Base-by-base conservation (phyloP, 2,113 vertebrate genomes). In the Centrocercus urophasianus region DNA sequence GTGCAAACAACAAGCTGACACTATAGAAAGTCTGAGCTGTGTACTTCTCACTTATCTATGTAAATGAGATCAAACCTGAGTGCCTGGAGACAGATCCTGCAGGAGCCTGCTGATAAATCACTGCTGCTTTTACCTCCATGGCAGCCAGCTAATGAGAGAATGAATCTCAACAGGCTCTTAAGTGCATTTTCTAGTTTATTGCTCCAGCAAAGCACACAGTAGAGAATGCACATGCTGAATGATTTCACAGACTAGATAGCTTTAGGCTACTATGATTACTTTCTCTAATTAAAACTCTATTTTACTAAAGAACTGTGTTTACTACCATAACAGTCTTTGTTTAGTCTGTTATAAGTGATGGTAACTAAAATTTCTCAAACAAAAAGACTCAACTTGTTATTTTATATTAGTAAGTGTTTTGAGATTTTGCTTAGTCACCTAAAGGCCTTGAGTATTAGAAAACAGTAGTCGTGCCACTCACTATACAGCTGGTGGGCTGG, bases 221-320 rank as follows among this genome's bases (percentile, higher is more conserved):
- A 81, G 80, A 93, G 77, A 78, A 91, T 60, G 71, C 32, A 85
- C 50, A 77, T 57, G 80, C 32, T 76, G 57, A 88, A 80, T 52
- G 30, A 82, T 73, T 91, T 71, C 52, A 59, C 8, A 50, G 69
- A 91, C 88, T 74, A 56, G 75, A 93, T 40, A 74, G 80, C 72
- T 88, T 93, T 92, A 86, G 93, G 89, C 50, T 65, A 20, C 42
- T 88, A 82, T 89, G 73, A 88, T 82, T 94, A 85, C 20, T 57
- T 70, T 91, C 74, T 71, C 77, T 88, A 97, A 96, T 93, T 95
- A 94, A 95, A 95, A 87, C 34, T 88, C 50, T 66, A 54, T 54
- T 90, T 96, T 61, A 82, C 73, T 90, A 61, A 90, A 72, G 70
- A 92, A 93, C 19, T 76, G 61, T n/a, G 38, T 89, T 93, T 96